Evolutionary conservation across 2,113 vertebrate genomes (phyloP).

Genomic region (Shinisaurus crocodilurus): DNA sequence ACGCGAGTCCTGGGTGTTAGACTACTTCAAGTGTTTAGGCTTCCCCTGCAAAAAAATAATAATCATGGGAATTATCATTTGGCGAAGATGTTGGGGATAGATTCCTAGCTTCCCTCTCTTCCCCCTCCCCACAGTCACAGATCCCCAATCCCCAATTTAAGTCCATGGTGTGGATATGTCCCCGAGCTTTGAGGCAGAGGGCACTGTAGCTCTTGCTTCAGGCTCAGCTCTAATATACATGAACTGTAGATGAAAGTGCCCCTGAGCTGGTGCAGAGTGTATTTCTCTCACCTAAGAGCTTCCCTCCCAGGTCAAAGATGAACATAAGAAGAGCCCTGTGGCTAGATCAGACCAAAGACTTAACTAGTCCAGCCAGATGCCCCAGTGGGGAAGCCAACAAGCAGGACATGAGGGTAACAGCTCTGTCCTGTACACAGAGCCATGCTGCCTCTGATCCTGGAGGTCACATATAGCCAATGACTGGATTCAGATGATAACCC

Average conservation of each 20-base stretch:
- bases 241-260: background rate
- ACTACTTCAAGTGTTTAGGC: background rate
- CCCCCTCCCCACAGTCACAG: no score
- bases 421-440: no score
- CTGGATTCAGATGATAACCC: no score
- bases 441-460: no score
- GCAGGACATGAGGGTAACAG: no score
- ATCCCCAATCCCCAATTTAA: no score
- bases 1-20: background rate
- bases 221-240: background rate
- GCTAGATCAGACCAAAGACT: no score
- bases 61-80: background rate
- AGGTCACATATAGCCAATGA: no score
- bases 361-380: no score
- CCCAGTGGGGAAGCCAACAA: no score
- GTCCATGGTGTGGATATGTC: background rate
- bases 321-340: no score
- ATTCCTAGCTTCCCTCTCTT: background rate
- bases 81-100: background rate
- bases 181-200: background rate
- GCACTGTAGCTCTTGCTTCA: background rate
- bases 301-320: background rate
- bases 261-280: background rate
- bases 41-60: no score
- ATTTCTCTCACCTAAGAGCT: background rate